Evolutionary conservation across 2,888 invertebrate genomes (phyloP).

Genomic region (Baccha elongata): DNA sequence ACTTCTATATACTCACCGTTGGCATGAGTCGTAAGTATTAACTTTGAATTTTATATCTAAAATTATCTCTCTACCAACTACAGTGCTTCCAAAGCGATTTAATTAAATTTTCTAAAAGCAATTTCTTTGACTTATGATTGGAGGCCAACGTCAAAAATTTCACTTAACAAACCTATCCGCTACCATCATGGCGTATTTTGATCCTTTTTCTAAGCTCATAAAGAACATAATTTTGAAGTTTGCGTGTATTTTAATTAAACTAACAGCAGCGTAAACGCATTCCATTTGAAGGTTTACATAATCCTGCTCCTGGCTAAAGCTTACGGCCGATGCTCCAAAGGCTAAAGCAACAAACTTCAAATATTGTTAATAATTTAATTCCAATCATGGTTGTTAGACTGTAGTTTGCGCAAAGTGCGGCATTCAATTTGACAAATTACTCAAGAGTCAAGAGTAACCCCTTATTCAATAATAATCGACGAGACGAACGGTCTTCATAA

Average conservation of each 20-base stretch:
- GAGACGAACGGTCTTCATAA: slow-evolving; percentile 18
- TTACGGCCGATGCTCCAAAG: background rate
- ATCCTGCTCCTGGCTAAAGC: background rate
- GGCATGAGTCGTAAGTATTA: background rate
- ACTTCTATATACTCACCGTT: background rate
- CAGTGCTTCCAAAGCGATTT: slow-evolving; percentile 41
- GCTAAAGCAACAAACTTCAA: slow-evolving; percentile 29
- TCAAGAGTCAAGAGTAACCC: slow-evolving; percentile 48
- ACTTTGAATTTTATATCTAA: slow-evolving; percentile 35
- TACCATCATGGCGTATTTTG: background rate
- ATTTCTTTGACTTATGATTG: slow-evolving; percentile 54
- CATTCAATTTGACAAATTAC: slow-evolving; percentile 72
- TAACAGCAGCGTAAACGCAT: slow-evolving; percentile 63
- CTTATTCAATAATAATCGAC: slow-evolving; percentile 13
- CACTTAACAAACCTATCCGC: slow-evolving; percentile 13
- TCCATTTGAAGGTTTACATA: slow-evolving; percentile 26
- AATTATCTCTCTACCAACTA: background rate
- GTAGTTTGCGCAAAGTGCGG: slow-evolving; percentile 39
- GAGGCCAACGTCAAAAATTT: slow-evolving; percentile 31
- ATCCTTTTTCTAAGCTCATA: slow-evolving; percentile 27
- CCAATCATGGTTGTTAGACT: slow-evolving; percentile 60
- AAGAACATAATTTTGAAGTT: slow-evolving; percentile 53
- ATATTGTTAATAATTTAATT: slow-evolving; percentile 71
- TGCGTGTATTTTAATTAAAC: slow-evolving; percentile 71
- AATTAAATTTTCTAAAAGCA: slow-evolving; percentile 61